A percentile compares a stretch with the other conserved stretches of the same genome.
These are phyloP conservation scores for Prionailurus bengalensis DNA, from an alignment of 2,113 vertebrate genomes.

Conservation along the genomic window DNA sequence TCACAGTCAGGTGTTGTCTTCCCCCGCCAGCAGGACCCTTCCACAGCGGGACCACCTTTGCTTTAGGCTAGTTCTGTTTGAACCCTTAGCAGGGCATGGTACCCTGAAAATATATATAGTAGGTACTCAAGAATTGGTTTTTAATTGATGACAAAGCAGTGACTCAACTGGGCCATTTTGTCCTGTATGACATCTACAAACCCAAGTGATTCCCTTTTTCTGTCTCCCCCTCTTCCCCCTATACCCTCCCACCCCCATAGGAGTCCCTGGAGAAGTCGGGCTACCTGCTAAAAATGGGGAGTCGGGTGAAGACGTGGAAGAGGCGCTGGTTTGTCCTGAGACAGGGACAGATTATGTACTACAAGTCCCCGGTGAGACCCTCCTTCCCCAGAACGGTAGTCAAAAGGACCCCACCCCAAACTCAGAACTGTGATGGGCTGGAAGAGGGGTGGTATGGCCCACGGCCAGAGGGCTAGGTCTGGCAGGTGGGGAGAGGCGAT, in stretches of 20 bases:
- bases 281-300: slow-evolving; percentile 98
- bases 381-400: background rate
- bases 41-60: background rate
- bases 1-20: background rate
- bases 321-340: slow-evolving; percentile 98
- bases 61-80: background rate
- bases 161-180: background rate
- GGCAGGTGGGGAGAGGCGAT: background rate
- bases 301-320: slow-evolving; percentile 98
- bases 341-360: slow-evolving; percentile 97
- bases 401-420: background rate
- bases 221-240: background rate
- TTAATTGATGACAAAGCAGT: background rate
- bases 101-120: background rate
- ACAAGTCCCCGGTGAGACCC: slow-evolving; percentile 96
- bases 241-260: slow-evolving; percentile 82
- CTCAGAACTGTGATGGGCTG: background rate
- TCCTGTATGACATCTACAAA: background rate
- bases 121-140: background rate
- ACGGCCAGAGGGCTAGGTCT: background rate
- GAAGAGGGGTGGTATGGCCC: background rate
- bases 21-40: background rate
- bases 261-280: slow-evolving; percentile 98
- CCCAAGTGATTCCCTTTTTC: background rate
- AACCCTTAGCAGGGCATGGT: background rate